Base-by-base conservation (phyloP, 1,140 invertebrate species). In the Uloborus diversus region DNA sequence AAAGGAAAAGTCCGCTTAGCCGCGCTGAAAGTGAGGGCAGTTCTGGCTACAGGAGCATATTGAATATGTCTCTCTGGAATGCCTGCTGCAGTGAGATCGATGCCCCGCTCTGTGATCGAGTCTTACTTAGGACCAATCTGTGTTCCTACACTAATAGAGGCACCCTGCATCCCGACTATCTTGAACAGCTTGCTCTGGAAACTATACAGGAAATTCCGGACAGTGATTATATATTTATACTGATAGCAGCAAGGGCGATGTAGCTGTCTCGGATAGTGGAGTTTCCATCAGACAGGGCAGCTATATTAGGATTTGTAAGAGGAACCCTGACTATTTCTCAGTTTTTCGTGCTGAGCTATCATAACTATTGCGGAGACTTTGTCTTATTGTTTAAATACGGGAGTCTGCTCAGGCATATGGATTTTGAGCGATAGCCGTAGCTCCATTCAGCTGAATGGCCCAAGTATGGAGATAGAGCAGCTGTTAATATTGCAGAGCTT, bases 51-150 rank as follows among this genome's bases (percentile, higher is more conserved):
- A n/a, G 20, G n/a, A 4, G 4, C 7, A 51, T 51, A 20, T 51
- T 51, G 49, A 51, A 51, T 20, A 51, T 51, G 49, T 51, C n/a
- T 51, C 49, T 51, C 49, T 51, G 49, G n/a, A n/a, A n/a, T n/a
- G 7, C 49, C n/a, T 51, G 49, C 37, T 17, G 17, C n/a, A n/a
- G 5, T 5, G 49, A 51, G 49, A 4, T 20, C 20, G 49, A 11
- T 51, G 49, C n/a, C 4, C 5, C n/a, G n/a, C n/a, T 51, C 20
- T 11, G 49, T 13, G 49, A 51, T 51, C 5, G n/a, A 51, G 49
- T 51, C n/a, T 51, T 51, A 11, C 20, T 51, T 51, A 51, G n/a
- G 49, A 51, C 49, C 7, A 20, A 51, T n/a, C 49, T 51, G 5
- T 51, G 49, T 20, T 51, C 49, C n/a, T 51, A 51, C n/a, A 51